Evolutionary conservation across 2,113 vertebrate species (phyloP).

Genomic region (Chlorodrepanis virens): DNA sequence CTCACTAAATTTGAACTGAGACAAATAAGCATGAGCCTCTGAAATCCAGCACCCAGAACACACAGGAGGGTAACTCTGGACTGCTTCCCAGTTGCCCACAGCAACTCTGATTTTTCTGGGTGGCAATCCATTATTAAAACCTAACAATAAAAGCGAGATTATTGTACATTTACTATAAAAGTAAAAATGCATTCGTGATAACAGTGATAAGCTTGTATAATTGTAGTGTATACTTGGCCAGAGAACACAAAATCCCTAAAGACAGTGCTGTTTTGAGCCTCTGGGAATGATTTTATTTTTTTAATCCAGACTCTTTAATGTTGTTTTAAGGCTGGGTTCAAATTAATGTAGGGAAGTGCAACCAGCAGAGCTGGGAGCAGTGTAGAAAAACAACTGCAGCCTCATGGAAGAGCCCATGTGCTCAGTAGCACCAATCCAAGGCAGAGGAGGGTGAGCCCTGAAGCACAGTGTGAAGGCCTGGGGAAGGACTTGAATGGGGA

Average conservation of each 20-base stretch:
- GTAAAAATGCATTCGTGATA: not conserved
- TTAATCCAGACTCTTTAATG: not conserved
- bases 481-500: not conserved
- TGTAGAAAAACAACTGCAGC: not conserved
- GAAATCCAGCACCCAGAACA: slow-evolving; percentile 22
- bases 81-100: slow-evolving; percentile 43
- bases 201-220: not conserved
- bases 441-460: not conserved
- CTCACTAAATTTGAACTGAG: slow-evolving; percentile 11
- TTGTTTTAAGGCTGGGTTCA: not conserved
- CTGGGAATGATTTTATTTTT: not conserved
- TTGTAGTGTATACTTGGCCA: not conserved
- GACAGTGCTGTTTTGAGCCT: not conserved
- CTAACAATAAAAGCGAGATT: not conserved
- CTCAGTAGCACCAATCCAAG: fast-evolving
- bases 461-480: not conserved
- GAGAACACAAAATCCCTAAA: slow-evolving; percentile 17
- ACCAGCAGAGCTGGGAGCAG: not conserved
- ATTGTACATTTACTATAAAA: not conserved
- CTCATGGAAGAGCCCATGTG: not conserved
- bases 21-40: not conserved
- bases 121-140: slow-evolving; percentile 40
- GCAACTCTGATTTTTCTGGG: slow-evolving; percentile 18
- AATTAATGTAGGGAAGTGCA: not conserved
- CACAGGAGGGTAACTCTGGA: slow-evolving; percentile 42